Evolutionary conservation across 2,797 vertebrate genomes (phyloP), one percentile per base, ranked within the genome.

Genomic region (Buceros bicornis): DNA sequence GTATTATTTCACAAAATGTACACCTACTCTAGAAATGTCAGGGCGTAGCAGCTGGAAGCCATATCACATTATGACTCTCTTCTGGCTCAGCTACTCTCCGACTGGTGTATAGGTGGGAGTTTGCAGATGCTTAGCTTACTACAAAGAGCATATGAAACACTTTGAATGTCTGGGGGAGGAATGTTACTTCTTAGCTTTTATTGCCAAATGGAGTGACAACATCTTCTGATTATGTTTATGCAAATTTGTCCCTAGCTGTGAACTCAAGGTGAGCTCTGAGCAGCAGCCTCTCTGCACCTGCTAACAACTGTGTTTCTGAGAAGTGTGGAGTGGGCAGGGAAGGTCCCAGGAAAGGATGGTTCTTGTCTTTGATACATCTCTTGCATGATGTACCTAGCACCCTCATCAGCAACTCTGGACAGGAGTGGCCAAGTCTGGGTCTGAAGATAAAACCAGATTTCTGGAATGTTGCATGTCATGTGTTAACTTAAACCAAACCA

Each of bases 1-100:
- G 58, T 72, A 29, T 74, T 94, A 47, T 82, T 91, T 90, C 43
- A 33, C 43, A 51, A 83, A 94, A 71, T 24, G 24, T 31, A 48
- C 73, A 78, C 40, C 62, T 83, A 24, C 58, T 86, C 25, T 22
- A 80, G 79, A 85, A 93, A 86, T 74, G 51, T 33, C 47, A 58
- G 70, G 29, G 29, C 1, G 1, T 7, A 86, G 40, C 88, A 93
- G 53, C 70, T 76, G 86, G 80, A 77, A 95, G n/a, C 80, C 2
- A 2, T 58, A 64, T 20, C 28, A 16, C 6, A 0, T 82, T 57
- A 47, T 8, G 60, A 50, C 47, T 74, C 56, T 73, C 35, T 45
- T 24, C 10, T 37, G 74, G 47, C 65, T 83, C 89, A 90, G 42
- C 33, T 35, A 0, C 67, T 64, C 26, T 40, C 57, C 28, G 42